A percentile compares a stretch with the other conserved stretches of the same genome.
phyloP scores from a whole-genome alignment of 2,113 vertebrate genomes.

The Lipophrys pholis region DNA sequence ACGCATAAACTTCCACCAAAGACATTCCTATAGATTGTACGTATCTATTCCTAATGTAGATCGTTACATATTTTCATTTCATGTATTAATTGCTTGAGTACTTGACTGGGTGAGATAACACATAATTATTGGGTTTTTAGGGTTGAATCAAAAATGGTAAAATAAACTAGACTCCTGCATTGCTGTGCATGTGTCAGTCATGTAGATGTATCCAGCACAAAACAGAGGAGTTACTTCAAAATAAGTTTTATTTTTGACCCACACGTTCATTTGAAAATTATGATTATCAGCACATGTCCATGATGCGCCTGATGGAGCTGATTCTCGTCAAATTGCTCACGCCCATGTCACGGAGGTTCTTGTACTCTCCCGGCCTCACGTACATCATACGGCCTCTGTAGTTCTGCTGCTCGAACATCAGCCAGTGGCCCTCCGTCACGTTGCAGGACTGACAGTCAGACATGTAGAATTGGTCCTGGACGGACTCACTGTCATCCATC shows the following conservation, averaged over 20 bases:
- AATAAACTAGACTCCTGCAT: no score
- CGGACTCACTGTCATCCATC: constrained; percentile 77
- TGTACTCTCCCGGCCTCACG: constrained; percentile 76
- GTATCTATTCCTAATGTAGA: not conserved
- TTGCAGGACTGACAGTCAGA: constrained; percentile 81
- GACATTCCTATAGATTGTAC: not conserved
- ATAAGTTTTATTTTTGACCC: constrained; percentile 42
- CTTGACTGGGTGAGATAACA: no score
- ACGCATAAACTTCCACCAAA: not conserved
- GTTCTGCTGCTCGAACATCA: constrained; percentile 78
- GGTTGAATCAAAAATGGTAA: no score
- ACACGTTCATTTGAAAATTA: not conserved
- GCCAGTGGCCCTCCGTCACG: constrained; percentile 82
- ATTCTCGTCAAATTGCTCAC: constrained; percentile 54
- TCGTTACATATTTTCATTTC: not conserved
- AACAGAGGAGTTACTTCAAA: constrained; percentile 35
- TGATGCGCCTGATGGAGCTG: constrained; percentile 70
- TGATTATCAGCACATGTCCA: constrained; percentile 60
- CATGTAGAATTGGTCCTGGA: constrained; percentile 73
- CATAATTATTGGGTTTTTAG: no score
- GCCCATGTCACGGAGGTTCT: constrained; percentile 62
- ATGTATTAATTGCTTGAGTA: not conserved
- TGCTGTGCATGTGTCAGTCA: no score
- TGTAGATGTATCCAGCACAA: not conserved
- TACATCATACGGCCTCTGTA: constrained; percentile 74